Percentiles rank a stretch among this genome's conserved stretches.
Evolutionary conservation across 2,113 vertebrate species (phyloP).

Genomic region (Toxotes chatareus): DNA sequence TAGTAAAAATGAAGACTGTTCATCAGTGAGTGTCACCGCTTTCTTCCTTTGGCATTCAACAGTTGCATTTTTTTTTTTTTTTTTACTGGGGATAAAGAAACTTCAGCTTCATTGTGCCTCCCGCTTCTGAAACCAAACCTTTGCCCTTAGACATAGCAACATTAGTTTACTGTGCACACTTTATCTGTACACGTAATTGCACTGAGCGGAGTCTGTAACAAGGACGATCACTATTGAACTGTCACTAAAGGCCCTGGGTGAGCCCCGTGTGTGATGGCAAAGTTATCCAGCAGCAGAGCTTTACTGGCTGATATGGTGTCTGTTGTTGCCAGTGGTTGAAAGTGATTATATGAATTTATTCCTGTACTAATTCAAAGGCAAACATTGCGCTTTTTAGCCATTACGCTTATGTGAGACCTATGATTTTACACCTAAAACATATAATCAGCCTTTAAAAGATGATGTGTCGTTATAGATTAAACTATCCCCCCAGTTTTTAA

Average conservation of each 20-base stretch:
- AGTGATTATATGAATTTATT: neutral
- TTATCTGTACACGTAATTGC: neutral
- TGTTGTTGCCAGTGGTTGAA: neutral
- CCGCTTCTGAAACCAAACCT: neutral
- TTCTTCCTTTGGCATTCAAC: neutral
- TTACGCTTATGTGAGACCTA: neutral
- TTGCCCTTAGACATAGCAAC: neutral
- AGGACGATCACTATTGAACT: constrained; percentile 14
- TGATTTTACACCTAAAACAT: neutral
- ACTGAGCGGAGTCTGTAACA: constrained; percentile 3
- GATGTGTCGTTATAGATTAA: too few relatives aligned
- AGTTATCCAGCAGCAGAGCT: constrained; percentile 9
- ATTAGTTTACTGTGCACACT: neutral
- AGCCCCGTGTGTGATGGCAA: neutral
- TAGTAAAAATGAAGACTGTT: neutral
- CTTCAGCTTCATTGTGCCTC: neutral
- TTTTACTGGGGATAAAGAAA: neutral
- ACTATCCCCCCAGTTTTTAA: neutral
- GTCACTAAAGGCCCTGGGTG: constrained; percentile 19
- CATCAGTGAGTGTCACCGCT: neutral
- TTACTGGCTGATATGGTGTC: constrained; percentile 16
- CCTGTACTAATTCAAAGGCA: neutral
- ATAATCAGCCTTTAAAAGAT: too few relatives aligned
- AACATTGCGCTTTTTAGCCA: neutral
- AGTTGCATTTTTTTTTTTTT: neutral